These are phyloP conservation scores for Odocoileus hemionus DNA, from an alignment of 2,113 vertebrate species.

Conservation along the genomic window DNA sequence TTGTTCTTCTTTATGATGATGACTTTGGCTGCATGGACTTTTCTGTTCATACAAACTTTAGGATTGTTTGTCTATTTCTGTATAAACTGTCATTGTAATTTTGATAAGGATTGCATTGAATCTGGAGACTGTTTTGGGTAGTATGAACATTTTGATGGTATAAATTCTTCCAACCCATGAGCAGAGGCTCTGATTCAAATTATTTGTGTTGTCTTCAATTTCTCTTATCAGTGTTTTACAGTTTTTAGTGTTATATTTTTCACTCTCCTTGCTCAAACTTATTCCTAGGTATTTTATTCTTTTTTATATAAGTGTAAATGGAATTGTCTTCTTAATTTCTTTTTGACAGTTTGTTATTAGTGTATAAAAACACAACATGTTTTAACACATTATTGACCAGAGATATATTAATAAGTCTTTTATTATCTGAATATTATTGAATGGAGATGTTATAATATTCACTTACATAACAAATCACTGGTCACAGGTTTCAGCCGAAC, in stretches of 20 bases:
- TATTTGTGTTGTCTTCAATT: not conserved
- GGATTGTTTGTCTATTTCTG: not conserved
- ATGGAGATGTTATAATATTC: not conserved
- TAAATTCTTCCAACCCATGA: not conserved
- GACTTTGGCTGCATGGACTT: not conserved
- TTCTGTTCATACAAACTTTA: not conserved
- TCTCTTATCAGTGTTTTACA: not conserved
- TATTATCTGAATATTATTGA: not conserved
- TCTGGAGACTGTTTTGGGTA: not conserved
- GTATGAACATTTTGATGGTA: not conserved
- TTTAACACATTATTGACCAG: not conserved
- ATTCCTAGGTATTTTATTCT: not conserved
- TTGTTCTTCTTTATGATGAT: not conserved
- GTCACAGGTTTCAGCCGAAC: not conserved
- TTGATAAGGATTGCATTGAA: not conserved
- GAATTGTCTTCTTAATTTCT: not conserved
- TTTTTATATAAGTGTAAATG: not conserved
- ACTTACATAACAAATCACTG: not conserved
- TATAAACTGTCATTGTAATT: not conserved
- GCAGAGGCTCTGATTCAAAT: not conserved
- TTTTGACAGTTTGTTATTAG: not conserved
- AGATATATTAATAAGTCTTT: not conserved
- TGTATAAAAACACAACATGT: not conserved
- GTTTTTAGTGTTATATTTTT: not conserved
- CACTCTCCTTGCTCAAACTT: not conserved